Evolutionary conservation across 2,113 vertebrate species (phyloP), one percentile per base, ranked within the genome.

Genomic region (Ctenomys sociabilis): DNA sequence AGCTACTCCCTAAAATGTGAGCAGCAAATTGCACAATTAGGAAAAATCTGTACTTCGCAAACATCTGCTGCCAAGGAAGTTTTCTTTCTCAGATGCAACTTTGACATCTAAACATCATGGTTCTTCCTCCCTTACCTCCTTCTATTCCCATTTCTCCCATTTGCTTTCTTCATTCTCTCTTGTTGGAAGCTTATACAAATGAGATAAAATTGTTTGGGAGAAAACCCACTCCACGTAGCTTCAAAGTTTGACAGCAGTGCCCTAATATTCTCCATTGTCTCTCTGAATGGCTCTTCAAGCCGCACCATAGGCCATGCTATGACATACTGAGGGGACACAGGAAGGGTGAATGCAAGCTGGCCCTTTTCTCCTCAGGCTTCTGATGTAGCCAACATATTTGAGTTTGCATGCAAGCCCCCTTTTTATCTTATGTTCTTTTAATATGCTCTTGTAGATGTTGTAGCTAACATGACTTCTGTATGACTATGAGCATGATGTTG

Each of bases 1-100:
- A 80, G 84, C 59, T 45, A 45, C 82, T 83, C 93, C 66, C 35
- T 43, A 85, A 88, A 96, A 59, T 93, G 77, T 92, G 85, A 97
- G 59, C 66, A 63, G 84, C 92, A 96, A 94, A 88, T 95, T 49
- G 88, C 17, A 86, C 82, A 97, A 85, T 88, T 63, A 80, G 28
- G 66, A 24, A 73, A 87, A 73, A 37, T 82, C 64, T 95, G 70
- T 40, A 75, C 43, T 97, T 95, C 88, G 40, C 88, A 75, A 93
- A 66, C 64, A 78, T 72, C 77, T 96, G 90, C 59, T 83, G 10
- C 64, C 90, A 81, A 85, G 90, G 81, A 77, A 81, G 43, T 12
- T 96, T 91, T 89, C 73, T 87, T 94, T 84, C 73, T 19, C 57
- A 35, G 68, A 93, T 88, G 72, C 45, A 92, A 86, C 88, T 73